Conservation (phyloP, 2,888 invertebrate species). For the Rhabditoides inermis region DNA sequence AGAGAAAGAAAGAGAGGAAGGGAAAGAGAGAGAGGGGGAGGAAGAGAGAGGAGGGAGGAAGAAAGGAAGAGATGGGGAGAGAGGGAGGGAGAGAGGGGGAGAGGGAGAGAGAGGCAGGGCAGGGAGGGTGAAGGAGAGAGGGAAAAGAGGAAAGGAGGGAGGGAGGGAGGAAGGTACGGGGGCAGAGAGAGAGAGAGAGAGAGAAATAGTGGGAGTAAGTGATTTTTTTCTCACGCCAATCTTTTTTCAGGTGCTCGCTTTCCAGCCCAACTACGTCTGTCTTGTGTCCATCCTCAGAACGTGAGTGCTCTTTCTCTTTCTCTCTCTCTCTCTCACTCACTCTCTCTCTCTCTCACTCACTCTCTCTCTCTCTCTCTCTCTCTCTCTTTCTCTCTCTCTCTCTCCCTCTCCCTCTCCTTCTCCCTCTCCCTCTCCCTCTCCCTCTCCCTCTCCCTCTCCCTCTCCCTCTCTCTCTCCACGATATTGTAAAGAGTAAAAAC, state of each 20-base stretch:
- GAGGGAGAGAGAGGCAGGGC: no score
- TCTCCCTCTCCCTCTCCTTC: conserved; percentile 8
- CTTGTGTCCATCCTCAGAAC: conserved; percentile 32
- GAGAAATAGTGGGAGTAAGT: not conserved
- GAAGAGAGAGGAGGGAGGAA: no score
- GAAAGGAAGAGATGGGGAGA: no score
- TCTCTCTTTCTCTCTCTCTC: conserved; percentile 1
- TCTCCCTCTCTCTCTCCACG: conserved; percentile 1
- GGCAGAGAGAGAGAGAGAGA: not conserved
- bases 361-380: conserved; percentile 4
- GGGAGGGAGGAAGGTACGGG: not conserved
- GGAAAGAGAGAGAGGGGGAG: no score
- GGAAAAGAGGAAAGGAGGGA: not conserved
- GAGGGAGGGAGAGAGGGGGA: no score
- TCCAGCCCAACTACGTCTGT: conserved; percentile 42
- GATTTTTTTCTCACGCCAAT: not conserved
- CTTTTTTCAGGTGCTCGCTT: conserved; percentile 22
- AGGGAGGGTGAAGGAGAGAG: no score
- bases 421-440: no score
- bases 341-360: not conserved
- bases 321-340: conserved; percentile 2
- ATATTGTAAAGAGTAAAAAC: no score
- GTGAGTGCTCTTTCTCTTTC: conserved; percentile 15
- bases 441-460: not conserved
- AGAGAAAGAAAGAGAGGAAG: no score